Evolutionary conservation across 2,113 vertebrate genomes (phyloP).

Genomic region (Trochalopteron elliotii): DNA sequence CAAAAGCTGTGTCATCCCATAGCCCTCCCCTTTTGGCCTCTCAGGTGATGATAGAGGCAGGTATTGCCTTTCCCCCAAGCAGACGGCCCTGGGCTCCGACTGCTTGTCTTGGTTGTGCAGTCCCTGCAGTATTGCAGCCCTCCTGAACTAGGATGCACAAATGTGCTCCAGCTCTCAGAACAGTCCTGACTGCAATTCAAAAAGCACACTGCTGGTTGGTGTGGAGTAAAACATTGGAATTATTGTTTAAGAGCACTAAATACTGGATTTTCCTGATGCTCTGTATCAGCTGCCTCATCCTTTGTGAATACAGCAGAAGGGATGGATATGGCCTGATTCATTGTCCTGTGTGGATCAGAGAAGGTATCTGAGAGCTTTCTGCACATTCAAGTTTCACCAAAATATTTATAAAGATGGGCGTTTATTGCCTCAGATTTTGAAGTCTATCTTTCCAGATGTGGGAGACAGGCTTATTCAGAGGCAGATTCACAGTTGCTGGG

Average conservation of each 20-base stretch:
- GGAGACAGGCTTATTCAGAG: background rate
- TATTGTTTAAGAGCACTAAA: background rate
- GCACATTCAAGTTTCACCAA: background rate
- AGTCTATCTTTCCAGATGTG: background rate
- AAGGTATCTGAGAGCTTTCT: background rate
- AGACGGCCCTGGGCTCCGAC: background rate
- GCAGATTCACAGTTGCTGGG: background rate
- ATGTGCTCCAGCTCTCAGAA: background rate
- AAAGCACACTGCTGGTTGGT: background rate
- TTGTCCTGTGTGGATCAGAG: background rate
- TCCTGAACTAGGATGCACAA: background rate
- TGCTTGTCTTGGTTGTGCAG: background rate
- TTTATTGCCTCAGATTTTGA: background rate
- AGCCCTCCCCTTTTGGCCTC: background rate
- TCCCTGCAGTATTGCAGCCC: background rate
- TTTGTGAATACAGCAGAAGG: background rate
- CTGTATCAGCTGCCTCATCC: background rate
- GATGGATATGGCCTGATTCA: background rate
- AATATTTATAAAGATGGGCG: background rate
- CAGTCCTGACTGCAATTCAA: background rate
- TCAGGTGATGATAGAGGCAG: background rate
- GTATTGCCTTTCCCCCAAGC: background rate
- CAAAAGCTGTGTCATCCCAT: background rate
- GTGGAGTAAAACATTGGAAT: background rate
- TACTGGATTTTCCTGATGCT: background rate